phyloP scores from a whole-genome alignment of 2,888 invertebrate species.

The Euplagia quadripunctaria region DNA sequence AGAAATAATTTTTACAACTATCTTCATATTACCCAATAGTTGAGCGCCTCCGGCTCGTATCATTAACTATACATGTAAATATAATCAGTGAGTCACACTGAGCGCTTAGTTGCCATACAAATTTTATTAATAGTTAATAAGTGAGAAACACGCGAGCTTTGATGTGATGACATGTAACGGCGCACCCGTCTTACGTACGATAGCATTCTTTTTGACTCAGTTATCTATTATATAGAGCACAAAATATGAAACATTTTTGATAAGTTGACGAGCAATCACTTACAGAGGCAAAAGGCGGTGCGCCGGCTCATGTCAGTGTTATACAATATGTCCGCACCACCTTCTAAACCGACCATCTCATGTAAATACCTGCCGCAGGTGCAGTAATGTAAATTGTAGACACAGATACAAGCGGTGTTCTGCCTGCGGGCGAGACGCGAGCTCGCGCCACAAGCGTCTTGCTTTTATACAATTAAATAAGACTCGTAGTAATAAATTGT shows the following conservation, averaged over 20 bases:
- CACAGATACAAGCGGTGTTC: constrained; percentile 54
- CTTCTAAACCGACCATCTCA: constrained; percentile 47
- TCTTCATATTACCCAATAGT: constrained; percentile 25
- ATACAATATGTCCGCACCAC: constrained; percentile 41
- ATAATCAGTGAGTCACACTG: constrained; percentile 80
- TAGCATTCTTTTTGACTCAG: not conserved
- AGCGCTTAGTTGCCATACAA: constrained; percentile 86
- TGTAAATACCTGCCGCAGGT: constrained; percentile 69
- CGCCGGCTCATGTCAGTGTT: constrained; percentile 49
- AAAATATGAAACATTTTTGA: not conserved
- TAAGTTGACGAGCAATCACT: not conserved
- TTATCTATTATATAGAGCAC: constrained; percentile 16
- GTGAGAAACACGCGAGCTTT: constrained; percentile 70
- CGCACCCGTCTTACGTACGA: constrained; percentile 23
- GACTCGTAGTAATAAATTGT: constrained; percentile 82
- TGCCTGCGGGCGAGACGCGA: constrained; percentile 48
- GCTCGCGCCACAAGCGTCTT: constrained; percentile 66
- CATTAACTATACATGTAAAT: constrained; percentile 72
- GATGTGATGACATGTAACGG: constrained; percentile 54
- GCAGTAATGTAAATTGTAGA: constrained; percentile 63
- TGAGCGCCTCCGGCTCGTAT: constrained; percentile 30
- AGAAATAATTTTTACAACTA: constrained; percentile 39
- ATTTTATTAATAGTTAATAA: constrained; percentile 80
- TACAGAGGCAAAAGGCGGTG: constrained; percentile 14
- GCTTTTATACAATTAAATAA: constrained; percentile 64